Base-by-base conservation (phyloP, 2,797 vertebrate species). In the Lagodon rhomboides region DNA sequence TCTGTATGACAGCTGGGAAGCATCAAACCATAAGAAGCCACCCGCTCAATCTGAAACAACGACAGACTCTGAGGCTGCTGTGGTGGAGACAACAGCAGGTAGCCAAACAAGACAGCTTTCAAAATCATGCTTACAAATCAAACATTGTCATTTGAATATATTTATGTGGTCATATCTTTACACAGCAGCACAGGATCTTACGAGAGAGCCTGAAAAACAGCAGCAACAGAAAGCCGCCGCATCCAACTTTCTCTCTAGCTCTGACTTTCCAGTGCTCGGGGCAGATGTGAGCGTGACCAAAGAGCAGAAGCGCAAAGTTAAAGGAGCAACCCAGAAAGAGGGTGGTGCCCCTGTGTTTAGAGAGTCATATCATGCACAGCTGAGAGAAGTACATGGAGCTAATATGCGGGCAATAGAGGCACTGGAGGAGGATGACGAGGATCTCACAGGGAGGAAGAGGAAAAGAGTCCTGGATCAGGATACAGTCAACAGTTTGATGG, bases 361-460 rank as follows among this genome's bases (percentile, higher is more conserved):
- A 47, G 91, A 95, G 0, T 77, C 61, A 3, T 94, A 93, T 80
- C 50, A 93, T 5, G 74, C 92, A 41, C 95, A 95, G 87, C 71
- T 94, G 65, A 92, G 95, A 73, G 93, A 95, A 79, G 84, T 93
- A 8, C 94, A 93, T 13, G 73, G 90, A 34, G 91, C 79, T 13
- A 92, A 93, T 34, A 61, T 95, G 86, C 88, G 94, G 25, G 94
- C 92, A 1, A 0, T 55, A 1, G 94, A 96, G 60, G 89, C 84
- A 3, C 53, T 94, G 65, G 82, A 73, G 62, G 25, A 70, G 15
- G 77, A 91, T 0, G 68, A 67, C 7, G 78, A 83, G 0, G 68
- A 68, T 15, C 2, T 9, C 12, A 4, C 2, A 23, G 61, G 58
- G 15, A 72, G 75, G 53, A 71, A 65, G 71, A 82, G 63, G 66